Conservation (phyloP, 2,113 vertebrate genomes). For the Microtus montanus region DNA sequence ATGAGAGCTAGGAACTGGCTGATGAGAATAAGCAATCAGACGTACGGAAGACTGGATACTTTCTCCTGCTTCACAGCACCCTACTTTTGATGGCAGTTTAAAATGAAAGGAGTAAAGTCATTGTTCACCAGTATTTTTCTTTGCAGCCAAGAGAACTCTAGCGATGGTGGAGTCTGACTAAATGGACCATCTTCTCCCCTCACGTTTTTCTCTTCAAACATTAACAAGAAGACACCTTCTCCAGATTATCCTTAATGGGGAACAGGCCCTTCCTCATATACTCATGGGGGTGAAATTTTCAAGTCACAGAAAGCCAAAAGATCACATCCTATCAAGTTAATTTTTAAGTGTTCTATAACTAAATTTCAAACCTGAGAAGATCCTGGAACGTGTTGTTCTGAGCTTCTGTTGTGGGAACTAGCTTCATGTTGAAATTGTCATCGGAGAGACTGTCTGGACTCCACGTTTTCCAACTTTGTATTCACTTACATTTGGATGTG, state of each 20-base stretch:
- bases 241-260: not conserved
- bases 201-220: conserved; percentile 42
- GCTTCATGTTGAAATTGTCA: not conserved
- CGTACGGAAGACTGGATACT: not conserved
- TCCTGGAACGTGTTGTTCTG: not conserved
- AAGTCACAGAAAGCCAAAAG: conserved; percentile 1
- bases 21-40: not conserved
- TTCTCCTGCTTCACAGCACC: not conserved
- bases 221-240: conserved; percentile 21
- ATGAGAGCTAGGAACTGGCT: not conserved
- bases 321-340: not conserved
- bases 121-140: not conserved
- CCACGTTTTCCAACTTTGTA: not conserved
- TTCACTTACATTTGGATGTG: not conserved
- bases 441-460: not conserved
- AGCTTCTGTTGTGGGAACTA: not conserved
- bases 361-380: not conserved
- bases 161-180: not conserved
- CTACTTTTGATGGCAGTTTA: conserved; percentile 12
- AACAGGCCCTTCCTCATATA: not conserved
- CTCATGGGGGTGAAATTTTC: not conserved
- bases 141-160: not conserved
- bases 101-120: conserved; percentile 19
- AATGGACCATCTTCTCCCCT: not conserved
- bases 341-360: conserved; percentile 4